These are phyloP conservation scores for Spodoptera litura DNA, from an alignment of 1,140 invertebrate species.

Conservation along the genomic window DNA sequence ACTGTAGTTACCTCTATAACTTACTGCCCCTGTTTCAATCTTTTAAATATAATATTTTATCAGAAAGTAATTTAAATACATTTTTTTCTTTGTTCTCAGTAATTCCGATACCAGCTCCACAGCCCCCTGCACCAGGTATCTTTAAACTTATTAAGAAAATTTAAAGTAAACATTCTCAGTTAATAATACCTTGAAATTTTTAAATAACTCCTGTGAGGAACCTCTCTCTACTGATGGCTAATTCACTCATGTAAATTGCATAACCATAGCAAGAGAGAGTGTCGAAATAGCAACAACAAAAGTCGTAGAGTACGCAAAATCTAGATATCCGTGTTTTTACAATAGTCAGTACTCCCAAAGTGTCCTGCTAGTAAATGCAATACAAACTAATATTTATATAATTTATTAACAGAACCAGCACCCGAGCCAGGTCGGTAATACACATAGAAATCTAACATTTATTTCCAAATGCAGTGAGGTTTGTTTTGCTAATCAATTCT, in stretches of 20 bases:
- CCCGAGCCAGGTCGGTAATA: not conserved
- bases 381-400: not conserved
- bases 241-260: too few relatives aligned
- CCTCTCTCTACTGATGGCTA: too few relatives aligned
- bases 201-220: too few relatives aligned
- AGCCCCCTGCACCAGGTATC: not conserved
- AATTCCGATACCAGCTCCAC: not conserved
- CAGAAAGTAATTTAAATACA: not conserved
- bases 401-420: slow-evolving; percentile 7
- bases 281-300: too few relatives aligned
- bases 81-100: not conserved
- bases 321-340: too few relatives aligned
- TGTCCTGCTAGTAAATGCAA: not conserved
- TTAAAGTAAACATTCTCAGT: not conserved
- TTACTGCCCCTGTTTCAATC: too few relatives aligned
- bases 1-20: too few relatives aligned
- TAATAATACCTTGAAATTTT: not conserved
- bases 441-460: not conserved
- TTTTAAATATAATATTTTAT: too few relatives aligned
- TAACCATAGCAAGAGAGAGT: too few relatives aligned
- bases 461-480: not conserved
- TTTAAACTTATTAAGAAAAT: not conserved
- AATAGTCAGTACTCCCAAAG: too few relatives aligned
- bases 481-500: too few relatives aligned
- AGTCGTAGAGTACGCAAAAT: too few relatives aligned